phyloP scores from a whole-genome alignment of 2,113 vertebrate genomes.

The Naja naja region DNA sequence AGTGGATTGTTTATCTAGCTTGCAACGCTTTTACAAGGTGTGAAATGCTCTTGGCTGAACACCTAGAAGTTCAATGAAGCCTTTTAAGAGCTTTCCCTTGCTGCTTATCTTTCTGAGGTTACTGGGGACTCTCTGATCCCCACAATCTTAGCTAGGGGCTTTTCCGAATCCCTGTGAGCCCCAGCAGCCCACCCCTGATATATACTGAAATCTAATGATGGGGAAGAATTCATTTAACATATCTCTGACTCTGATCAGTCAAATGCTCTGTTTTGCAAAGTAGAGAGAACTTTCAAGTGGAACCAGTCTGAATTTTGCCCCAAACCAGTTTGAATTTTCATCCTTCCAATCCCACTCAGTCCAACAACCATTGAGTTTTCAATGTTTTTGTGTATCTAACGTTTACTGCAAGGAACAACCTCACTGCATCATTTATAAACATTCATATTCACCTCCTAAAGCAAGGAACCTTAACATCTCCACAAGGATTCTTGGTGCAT shows the following conservation, averaged over 20 bases:
- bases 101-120: no score
- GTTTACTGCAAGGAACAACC: neutral
- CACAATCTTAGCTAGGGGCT: no score
- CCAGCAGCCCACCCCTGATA: neutral
- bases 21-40: no score
- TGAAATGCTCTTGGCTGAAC: no score
- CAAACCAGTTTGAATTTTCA: neutral
- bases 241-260: neutral
- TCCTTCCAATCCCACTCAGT: neutral
- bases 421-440: neutral
- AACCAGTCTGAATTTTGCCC: neutral
- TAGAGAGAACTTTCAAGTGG: neutral
- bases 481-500: neutral
- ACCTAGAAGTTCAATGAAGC: no score
- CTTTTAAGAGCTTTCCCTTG: no score
- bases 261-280: neutral
- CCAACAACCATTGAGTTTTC: neutral
- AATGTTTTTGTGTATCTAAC: neutral
- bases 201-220: constrained; percentile 12
- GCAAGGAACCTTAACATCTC: neutral
- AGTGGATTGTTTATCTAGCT: no score
- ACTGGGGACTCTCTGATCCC: no score
- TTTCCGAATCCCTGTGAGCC: no score
- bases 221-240: constrained; percentile 11
- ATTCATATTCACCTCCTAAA: neutral